Evolutionary conservation across 2,113 vertebrate genomes (phyloP).

Genomic region (Mola mola): DNA sequence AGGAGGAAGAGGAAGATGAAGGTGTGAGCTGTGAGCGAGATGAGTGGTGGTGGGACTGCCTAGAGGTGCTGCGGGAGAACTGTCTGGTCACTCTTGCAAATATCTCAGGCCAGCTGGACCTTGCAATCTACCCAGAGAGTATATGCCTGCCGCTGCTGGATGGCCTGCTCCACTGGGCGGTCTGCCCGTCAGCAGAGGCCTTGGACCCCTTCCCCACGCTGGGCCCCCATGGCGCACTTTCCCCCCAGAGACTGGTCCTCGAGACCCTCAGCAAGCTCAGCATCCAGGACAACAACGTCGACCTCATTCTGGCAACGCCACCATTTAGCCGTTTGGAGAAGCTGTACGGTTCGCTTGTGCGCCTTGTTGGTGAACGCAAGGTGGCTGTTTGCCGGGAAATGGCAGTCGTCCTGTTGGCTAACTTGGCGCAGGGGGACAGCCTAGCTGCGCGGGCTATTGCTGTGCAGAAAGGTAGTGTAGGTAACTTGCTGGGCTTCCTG

Average conservation of each 20-base stretch:
- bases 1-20: conserved; percentile 96
- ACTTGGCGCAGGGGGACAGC: conserved; percentile 96
- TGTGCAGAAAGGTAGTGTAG: conserved; percentile 96
- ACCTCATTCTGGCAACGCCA: conserved; percentile 97
- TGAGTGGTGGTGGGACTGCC: conserved; percentile 99
- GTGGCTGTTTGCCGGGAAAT: conserved; percentile 98
- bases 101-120: conserved; percentile 98
- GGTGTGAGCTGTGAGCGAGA: conserved; percentile 93
- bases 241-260: conserved; percentile 97
- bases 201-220: conserved; percentile 96
- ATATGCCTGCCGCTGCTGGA: conserved; percentile 98
- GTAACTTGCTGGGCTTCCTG: conserved; percentile 96
- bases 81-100: conserved; percentile 97
- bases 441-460: conserved; percentile 93
- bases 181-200: conserved; percentile 97
- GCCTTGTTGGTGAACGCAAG: conserved; percentile 97
- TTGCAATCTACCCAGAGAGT: conserved; percentile 95
- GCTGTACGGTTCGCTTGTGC: conserved; percentile 95
- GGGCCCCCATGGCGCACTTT: conserved; percentile 92
- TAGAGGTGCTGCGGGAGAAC: conserved; percentile 96
- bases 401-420: conserved; percentile 97
- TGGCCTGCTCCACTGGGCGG: conserved; percentile 97
- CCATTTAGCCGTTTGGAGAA: conserved; percentile 97
- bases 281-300: conserved; percentile 99
- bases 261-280: conserved; percentile 99